Conservation (phyloP, 2,113 vertebrate genomes). For the Anseranas semipalmata region DNA sequence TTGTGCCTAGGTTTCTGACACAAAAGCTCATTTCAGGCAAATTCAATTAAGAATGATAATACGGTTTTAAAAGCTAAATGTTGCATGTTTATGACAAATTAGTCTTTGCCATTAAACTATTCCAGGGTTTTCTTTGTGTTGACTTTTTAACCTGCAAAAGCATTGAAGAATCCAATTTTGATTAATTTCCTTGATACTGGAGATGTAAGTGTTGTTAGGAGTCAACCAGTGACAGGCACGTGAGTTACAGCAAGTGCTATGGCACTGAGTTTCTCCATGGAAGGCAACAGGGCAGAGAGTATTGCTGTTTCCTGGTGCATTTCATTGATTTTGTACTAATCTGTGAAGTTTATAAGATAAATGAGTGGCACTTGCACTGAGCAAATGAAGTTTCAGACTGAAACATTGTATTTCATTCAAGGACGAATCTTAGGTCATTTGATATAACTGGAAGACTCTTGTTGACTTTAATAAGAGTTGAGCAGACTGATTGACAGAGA, state of each 20-base stretch:
- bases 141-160: neutral
- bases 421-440: neutral
- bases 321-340: neutral
- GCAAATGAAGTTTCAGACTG: neutral
- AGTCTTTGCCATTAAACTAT: neutral
- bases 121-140: neutral
- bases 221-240: neutral
- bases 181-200: neutral
- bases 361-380: neutral
- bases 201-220: neutral
- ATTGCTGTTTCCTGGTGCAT: neutral
- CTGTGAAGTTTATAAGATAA: rapidly evolving
- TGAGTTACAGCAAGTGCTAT: neutral
- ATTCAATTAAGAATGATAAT: neutral
- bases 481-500: neutral
- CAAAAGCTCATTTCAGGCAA: neutral
- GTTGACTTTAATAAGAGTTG: neutral
- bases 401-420: neutral
- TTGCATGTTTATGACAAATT: neutral
- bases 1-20: neutral
- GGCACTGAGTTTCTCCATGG: neutral
- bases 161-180: neutral
- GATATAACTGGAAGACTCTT: neutral
- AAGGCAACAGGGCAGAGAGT: rapidly evolving
- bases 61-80: neutral